Conservation (phyloP, 2,888 invertebrate species). For the Limenitis camilla region DNA sequence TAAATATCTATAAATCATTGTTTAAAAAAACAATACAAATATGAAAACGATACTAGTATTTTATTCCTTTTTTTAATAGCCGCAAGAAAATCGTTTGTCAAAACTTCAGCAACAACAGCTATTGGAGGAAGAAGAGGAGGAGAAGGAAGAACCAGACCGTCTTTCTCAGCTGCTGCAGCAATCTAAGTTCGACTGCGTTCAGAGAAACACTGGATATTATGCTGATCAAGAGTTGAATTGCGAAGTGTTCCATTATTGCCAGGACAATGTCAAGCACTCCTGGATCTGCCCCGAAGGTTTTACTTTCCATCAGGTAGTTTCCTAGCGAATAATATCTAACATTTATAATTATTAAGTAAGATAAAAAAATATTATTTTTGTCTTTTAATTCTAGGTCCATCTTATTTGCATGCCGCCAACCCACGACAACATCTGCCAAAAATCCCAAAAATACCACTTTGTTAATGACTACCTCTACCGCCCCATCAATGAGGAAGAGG, state of each 20-base stretch:
- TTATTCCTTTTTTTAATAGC: constrained; percentile 8
- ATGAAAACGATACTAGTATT: too few species aligned
- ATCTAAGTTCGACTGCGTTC: constrained; percentile 87
- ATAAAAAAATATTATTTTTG: background rate
- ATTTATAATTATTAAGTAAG: background rate
- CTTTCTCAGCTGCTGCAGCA: constrained; percentile 84
- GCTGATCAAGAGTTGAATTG: constrained; percentile 91
- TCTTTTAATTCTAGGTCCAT: constrained; percentile 80
- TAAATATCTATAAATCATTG: too few species aligned
- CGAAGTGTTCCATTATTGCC: constrained; percentile 95
- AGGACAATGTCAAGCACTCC: constrained; percentile 90
- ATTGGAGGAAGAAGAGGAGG: constrained; percentile 75
- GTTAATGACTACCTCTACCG: constrained; percentile 95
- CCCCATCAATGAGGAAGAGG: constrained; percentile 88
- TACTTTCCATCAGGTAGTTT: constrained; percentile 84
- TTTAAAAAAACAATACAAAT: too few species aligned
- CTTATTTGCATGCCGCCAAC: constrained; percentile 94
- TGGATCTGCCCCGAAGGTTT: constrained; percentile 96
- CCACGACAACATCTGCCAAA: constrained; percentile 90
- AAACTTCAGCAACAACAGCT: constrained; percentile 46
- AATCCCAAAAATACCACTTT: constrained; percentile 91
- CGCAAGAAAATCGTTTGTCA: constrained; percentile 47
- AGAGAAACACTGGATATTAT: constrained; percentile 90
- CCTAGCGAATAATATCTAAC: too few species aligned
- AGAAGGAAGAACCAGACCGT: constrained; percentile 90